phyloP scores from a whole-genome alignment of 2,888 invertebrate species.

The Nemurella pictetii region DNA sequence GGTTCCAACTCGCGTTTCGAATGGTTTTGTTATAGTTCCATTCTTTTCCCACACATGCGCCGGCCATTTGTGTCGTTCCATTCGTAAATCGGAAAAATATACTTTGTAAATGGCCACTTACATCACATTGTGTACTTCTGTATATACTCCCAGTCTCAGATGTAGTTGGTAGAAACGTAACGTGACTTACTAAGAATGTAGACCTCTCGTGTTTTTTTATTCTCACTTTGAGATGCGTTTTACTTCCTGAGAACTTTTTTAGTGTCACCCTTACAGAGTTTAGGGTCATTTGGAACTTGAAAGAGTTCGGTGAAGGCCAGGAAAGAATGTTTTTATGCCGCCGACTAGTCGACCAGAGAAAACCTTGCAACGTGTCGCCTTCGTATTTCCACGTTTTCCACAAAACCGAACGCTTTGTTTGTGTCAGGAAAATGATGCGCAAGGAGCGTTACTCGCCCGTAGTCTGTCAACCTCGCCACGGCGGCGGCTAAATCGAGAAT shows the following conservation, averaged over 20 bases:
- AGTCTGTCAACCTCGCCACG: not conserved
- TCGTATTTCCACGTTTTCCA: not conserved
- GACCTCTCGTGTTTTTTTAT: not conserved
- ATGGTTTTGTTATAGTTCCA: not conserved
- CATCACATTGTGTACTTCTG: no score
- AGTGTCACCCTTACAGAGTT: not conserved
- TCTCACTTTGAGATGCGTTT: not conserved
- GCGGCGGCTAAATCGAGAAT: no score
- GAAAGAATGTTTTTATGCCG: not conserved
- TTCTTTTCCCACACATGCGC: not conserved
- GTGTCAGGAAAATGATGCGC: not conserved
- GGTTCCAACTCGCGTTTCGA: not conserved
- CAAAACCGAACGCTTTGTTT: not conserved
- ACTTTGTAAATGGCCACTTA: no score
- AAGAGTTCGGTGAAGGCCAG: not conserved
- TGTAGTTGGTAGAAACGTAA: no score
- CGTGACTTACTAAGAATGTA: not conserved
- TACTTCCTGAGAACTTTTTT: not conserved
- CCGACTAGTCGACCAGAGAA: not conserved
- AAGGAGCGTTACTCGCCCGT: not conserved
- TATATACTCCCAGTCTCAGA: no score
- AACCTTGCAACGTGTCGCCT: not conserved
- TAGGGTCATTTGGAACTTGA: not conserved
- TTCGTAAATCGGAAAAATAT: not conserved
- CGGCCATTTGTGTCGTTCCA: not conserved